Evolutionary conservation across 2,888 invertebrate genomes (phyloP).

Genomic region (Athripsodes cinereus): DNA sequence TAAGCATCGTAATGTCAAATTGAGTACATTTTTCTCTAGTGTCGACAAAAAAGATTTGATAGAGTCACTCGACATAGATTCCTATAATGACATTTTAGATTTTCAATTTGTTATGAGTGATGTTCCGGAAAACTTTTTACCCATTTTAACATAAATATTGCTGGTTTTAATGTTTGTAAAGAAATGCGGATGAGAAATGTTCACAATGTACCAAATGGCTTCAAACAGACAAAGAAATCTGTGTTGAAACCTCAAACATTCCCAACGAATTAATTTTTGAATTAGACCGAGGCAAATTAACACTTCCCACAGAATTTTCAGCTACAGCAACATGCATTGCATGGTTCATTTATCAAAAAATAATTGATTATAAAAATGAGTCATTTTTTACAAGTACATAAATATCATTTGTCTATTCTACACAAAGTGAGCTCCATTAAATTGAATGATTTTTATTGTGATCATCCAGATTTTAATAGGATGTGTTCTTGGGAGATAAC

Average conservation of each 20-base stretch:
- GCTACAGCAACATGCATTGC: not conserved
- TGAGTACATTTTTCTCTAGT: not conserved
- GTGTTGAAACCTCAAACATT: too few species aligned
- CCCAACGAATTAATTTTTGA: too few species aligned
- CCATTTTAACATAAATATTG: slow-evolving; percentile 3
- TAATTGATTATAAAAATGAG: not conserved
- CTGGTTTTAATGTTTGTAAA: not conserved
- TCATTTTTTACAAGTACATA: not conserved
- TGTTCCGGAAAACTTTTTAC: not conserved
- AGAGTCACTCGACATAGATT: not conserved
- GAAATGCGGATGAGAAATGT: not conserved
- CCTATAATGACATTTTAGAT: not conserved
- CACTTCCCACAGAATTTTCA: too few species aligned
- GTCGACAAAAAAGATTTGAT: not conserved
- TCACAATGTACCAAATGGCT: not conserved
- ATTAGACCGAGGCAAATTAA: slow-evolving; percentile 1
- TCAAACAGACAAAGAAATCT: too few species aligned
- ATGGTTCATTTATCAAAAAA: not conserved
- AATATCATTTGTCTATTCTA: not conserved
- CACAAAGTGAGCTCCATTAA: not conserved
- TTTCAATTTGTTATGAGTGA: not conserved
- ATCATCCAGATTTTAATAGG: not conserved
- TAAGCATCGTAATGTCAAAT: not conserved
- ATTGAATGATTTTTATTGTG: not conserved
- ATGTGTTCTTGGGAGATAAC: not conserved